These are phyloP conservation scores for Hetaerina americana DNA, from an alignment of 1,140 invertebrate species.

Conservation along the genomic window DNA sequence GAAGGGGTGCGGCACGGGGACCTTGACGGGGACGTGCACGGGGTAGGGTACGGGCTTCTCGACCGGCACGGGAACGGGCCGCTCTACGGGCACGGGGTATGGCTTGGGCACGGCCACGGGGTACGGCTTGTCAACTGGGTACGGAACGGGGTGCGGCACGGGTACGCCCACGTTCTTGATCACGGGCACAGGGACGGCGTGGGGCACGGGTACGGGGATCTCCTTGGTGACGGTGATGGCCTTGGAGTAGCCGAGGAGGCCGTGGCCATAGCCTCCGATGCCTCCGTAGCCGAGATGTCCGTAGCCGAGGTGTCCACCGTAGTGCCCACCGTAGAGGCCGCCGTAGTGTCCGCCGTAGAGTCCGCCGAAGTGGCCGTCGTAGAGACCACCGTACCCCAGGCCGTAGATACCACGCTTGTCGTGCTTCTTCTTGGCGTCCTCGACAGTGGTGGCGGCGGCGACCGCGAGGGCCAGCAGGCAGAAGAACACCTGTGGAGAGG, in stretches of 20 bases:
- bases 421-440: neutral
- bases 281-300: neutral
- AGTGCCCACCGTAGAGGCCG: neutral
- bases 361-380: neutral
- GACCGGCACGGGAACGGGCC: neutral
- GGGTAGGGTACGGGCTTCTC: slow-evolving; percentile 8
- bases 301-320: too few relatives aligned
- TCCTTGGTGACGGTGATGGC: slow-evolving; percentile 1
- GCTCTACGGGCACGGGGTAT: slow-evolving; percentile 3
- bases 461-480: neutral
- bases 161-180: neutral
- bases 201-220: neutral
- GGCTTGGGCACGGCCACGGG: neutral
- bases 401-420: neutral
- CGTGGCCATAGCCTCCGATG: neutral
- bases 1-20: slow-evolving; percentile 6
- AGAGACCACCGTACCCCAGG: slow-evolving; percentile 1
- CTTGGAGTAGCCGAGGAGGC: neutral
- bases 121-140: slow-evolving; percentile 3
- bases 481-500: too few relatives aligned
- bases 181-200: neutral
- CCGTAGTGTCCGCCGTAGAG: neutral
- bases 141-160: neutral
- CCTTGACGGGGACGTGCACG: slow-evolving; percentile 11
- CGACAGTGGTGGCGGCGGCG: neutral